Base-by-base conservation (phyloP, 2,888 invertebrate species). In the Stenolophus ochropezus region DNA sequence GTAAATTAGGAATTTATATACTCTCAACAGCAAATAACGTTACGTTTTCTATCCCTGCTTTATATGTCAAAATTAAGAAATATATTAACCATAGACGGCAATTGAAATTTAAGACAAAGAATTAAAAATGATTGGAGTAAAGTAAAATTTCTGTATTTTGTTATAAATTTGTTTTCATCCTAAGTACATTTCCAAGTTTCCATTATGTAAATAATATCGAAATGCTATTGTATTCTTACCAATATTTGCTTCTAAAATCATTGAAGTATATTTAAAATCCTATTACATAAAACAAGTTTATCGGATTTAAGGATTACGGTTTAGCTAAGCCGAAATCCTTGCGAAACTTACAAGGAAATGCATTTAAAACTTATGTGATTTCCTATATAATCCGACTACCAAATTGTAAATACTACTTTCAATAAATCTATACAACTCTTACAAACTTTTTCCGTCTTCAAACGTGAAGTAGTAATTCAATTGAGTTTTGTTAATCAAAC, bases 361-460 rank as follows among this genome's bases (percentile, higher is more conserved):
- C 73, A 47, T 73, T 47, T 42, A 47, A 73, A 73, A 71, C 27
- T 71, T 71, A 33, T 33, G 42, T 47, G 47, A 71, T 71, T 71
- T 73, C n/a, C 23, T 11, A 49, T 73, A 73, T 14, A 49, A n/a
- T 61, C 56, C 51, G 1, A 21, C 21, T 21, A 21, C 11, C 2
- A 56, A 11, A 56, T 8, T 21, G 56, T 21, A 56, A 56, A 56
- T 61, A 61, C 23, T 21, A 25, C 21, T 58, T 58, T 3, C 14
- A 61, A 61, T n/a, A n/a, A n/a, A n/a, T n/a, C 11, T n/a, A n/a
- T 2, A 56, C n/a, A 61, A 61, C 14, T 61, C 23, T 14, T 18
- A 18, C 3, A 1, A 11, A 56, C 18, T 56, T 56, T n/a, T 25
- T 14, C 23, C 25, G 25, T n/a, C 5, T 61, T 61, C 61, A 6